A percentile compares a stretch with the other conserved stretches of the same genome.
Evolutionary conservation across 2,888 invertebrate species (phyloP).

Genomic region (Trissolcus japonicus): DNA sequence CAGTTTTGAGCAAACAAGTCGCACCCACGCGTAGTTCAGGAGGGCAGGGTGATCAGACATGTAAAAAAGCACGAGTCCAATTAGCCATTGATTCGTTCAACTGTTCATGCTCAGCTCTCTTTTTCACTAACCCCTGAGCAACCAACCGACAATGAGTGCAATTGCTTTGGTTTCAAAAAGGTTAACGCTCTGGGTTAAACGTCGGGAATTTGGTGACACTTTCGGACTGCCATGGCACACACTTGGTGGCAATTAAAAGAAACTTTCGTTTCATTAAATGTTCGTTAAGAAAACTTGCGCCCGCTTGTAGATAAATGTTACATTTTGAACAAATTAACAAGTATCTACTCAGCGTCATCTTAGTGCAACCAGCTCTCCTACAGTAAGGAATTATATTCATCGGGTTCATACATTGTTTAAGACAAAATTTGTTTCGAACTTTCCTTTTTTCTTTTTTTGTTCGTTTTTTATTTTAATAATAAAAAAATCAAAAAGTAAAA

Average conservation of each 20-base stretch:
- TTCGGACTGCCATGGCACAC: conserved; percentile 51
- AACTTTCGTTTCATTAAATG: conserved; percentile 49
- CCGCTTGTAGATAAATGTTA: conserved; percentile 23
- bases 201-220: conserved; percentile 72
- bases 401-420: too few relatives aligned
- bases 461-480: too few relatives aligned
- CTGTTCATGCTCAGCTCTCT: conserved; percentile 35
- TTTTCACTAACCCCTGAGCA: conserved; percentile 43
- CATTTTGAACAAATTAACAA: background rate
- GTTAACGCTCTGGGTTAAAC: conserved; percentile 74
- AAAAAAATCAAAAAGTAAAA: too few relatives aligned
- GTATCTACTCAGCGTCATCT: too few relatives aligned
- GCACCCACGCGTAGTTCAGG: conserved; percentile 50
- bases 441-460: conserved; percentile 5
- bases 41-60: conserved; percentile 53
- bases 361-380: too few relatives aligned
- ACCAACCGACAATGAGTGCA: conserved; percentile 69
- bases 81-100: conserved; percentile 56
- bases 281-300: conserved; percentile 34
- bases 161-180: conserved; percentile 73
- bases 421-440: too few relatives aligned
- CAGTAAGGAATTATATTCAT: too few relatives aligned
- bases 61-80: conserved; percentile 56
- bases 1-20: conserved; percentile 52
- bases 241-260: conserved; percentile 43